Conservation (phyloP, 2,888 invertebrate genomes). For the Apamea epomidion region DNA sequence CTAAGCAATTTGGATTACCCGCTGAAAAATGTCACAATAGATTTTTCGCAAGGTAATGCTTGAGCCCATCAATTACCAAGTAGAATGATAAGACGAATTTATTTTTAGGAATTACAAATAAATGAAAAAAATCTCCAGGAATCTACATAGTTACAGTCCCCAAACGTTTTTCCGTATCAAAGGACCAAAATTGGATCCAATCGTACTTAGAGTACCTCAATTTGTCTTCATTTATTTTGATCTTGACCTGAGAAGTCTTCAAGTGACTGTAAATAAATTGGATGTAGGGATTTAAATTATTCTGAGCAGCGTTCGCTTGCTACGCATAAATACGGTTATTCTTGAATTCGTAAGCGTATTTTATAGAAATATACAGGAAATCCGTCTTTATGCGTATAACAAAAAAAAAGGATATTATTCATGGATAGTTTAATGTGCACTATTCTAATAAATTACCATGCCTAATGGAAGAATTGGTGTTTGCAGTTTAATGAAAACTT, state of each 20-base stretch:
- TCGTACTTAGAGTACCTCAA: slow-evolving; percentile 67
- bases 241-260: slow-evolving; percentile 64
- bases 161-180: slow-evolving; percentile 58
- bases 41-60: slow-evolving; percentile 56
- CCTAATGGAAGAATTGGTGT: neutral
- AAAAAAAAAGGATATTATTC: neutral
- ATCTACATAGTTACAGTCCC: slow-evolving; percentile 53
- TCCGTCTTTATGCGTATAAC: neutral
- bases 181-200: slow-evolving; percentile 63
- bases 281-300: slow-evolving; percentile 61
- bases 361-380: neutral
- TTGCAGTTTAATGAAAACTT: neutral
- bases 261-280: slow-evolving; percentile 66
- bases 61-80: slow-evolving; percentile 48
- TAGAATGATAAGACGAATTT: slow-evolving; percentile 46
- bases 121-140: slow-evolving; percentile 38
- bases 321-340: slow-evolving; percentile 5
- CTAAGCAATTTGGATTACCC: slow-evolving; percentile 42
- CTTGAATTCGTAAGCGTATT: neutral
- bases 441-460: neutral
- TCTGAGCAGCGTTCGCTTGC: slow-evolving; percentile 35
- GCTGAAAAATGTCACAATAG: slow-evolving; percentile 53
- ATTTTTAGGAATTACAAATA: slow-evolving; percentile 37
- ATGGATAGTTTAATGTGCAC: neutral
- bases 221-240: slow-evolving; percentile 69